Percentiles rank a stretch among this genome's conserved stretches.
Conservation (phyloP, 2,113 vertebrate genomes). For the Mastomys coucha region DNA sequence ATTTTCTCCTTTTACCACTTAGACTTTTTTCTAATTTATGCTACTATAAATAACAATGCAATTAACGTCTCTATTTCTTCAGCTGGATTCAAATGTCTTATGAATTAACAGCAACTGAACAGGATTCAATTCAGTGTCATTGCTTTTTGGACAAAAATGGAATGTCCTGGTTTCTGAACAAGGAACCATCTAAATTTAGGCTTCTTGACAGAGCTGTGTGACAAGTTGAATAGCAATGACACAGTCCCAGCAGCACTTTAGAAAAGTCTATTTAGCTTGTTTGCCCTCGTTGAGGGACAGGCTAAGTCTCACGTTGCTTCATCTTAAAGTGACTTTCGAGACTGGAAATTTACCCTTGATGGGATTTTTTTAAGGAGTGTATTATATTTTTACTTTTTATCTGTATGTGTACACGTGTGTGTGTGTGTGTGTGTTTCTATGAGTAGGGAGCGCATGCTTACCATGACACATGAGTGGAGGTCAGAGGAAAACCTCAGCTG, state of each 20-base stretch:
- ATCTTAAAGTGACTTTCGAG: neutral
- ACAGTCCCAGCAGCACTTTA: neutral
- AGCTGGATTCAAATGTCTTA: constrained; percentile 36
- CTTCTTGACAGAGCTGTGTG: neutral
- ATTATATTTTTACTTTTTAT: neutral
- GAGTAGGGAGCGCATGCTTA: no score
- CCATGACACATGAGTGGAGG: neutral
- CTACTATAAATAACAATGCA: constrained; percentile 59
- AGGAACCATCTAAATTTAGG: constrained; percentile 45
- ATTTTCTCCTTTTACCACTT: constrained; percentile 16
- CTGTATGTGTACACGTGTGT: neutral
- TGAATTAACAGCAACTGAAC: constrained; percentile 64
- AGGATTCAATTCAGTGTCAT: constrained; percentile 52
- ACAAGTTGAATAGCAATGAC: neutral
- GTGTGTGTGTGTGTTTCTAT: neutral
- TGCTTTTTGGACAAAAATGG: constrained; percentile 61
- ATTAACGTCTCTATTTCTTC: constrained; percentile 64
- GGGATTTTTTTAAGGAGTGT: neutral
- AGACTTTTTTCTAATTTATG: neutral
- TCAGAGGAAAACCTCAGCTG: neutral
- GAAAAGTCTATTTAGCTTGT: neutral
- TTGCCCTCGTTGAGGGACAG: neutral
- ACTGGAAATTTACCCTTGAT: neutral
- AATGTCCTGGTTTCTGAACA: constrained; percentile 60
- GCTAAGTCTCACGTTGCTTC: neutral